Percentiles rank a stretch among this genome's conserved stretches.
Conservation (phyloP, 2,888 invertebrate species). For the Orchesella flavescens region DNA sequence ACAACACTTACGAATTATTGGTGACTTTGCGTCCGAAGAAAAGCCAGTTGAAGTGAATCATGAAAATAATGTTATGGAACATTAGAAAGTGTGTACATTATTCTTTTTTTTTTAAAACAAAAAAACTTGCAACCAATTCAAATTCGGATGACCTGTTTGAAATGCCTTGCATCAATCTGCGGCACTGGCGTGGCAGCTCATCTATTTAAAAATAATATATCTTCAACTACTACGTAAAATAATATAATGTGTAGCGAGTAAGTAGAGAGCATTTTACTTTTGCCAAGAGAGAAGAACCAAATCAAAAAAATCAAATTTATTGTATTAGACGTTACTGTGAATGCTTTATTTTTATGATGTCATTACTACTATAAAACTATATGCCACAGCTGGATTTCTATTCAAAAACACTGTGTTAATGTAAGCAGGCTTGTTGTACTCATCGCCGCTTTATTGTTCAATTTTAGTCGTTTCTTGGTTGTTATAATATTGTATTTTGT, state of each 20-base stretch:
- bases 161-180: conserved; percentile 21
- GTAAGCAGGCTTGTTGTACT: neutral
- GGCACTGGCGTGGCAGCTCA: conserved; percentile 19
- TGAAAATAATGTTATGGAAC: conserved; percentile 29
- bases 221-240: no score
- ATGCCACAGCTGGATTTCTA: neutral
- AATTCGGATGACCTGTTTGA: conserved; percentile 23
- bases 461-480: neutral
- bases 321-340: conserved; percentile 13
- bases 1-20: conserved; percentile 86
- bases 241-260: neutral
- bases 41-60: conserved; percentile 38
- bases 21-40: conserved; percentile 76
- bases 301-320: neutral
- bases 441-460: neutral
- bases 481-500: neutral
- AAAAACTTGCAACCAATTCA: neutral
- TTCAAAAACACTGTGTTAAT: conserved; percentile 17
- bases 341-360: conserved; percentile 44
- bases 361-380: neutral
- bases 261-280: conserved; percentile 2
- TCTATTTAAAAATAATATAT: conserved; percentile 1
- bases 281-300: conserved; percentile 28
- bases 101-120: neutral
- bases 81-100: neutral